A percentile compares a stretch with the other conserved stretches of the same genome.
Evolutionary conservation across 2,888 invertebrate species (phyloP).

Genomic region (Pocota personata): DNA sequence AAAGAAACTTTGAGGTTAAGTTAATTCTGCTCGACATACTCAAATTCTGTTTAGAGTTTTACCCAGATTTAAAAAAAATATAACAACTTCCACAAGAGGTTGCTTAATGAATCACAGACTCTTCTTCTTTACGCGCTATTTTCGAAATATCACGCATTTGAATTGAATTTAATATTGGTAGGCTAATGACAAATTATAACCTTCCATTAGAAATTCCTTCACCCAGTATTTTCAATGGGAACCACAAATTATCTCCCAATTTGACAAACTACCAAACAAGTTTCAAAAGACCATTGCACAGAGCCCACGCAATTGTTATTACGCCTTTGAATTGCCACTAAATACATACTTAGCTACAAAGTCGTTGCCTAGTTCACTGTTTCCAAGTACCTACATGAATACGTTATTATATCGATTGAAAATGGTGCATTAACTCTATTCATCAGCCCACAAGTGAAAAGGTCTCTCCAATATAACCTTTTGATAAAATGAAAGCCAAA

Average conservation of each 20-base stretch:
- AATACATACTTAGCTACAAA: neutral
- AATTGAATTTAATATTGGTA: neutral
- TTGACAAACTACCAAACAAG: neutral
- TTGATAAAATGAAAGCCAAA: conserved; percentile 3
- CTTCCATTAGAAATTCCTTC: neutral
- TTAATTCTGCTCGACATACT: no score
- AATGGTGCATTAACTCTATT: conserved; percentile 18
- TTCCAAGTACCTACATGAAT: neutral
- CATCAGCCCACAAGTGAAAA: neutral
- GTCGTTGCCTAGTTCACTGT: neutral
- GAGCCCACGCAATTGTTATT: neutral
- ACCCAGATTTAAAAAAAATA: no score
- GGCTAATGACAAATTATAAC: neutral
- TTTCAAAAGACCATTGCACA: neutral
- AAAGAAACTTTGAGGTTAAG: no score
- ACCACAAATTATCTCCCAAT: neutral
- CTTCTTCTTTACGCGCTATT: no score
- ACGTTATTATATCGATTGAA: conserved; percentile 12
- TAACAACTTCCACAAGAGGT: no score
- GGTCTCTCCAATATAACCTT: neutral
- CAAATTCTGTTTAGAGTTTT: no score
- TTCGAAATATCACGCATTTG: no score
- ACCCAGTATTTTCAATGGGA: neutral
- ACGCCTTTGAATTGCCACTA: neutral
- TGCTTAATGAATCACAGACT: no score